Evolutionary conservation across 2,797 vertebrate species (phyloP).

Genomic region (Centropyge bicolor): DNA sequence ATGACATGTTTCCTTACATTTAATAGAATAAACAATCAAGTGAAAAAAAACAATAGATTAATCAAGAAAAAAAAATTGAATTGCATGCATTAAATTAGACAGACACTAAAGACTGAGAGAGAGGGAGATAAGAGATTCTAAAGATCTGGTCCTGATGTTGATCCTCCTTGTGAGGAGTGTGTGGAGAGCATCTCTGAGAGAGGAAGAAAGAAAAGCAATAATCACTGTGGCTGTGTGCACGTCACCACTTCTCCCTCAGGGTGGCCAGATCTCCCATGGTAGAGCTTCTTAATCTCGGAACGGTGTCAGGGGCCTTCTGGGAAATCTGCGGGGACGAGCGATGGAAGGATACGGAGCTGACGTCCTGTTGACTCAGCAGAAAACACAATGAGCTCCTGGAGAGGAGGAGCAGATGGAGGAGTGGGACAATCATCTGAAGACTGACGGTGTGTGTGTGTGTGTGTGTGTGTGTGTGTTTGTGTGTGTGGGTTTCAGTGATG

Average conservation of each 20-base stretch:
- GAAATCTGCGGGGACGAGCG: constrained; percentile 66
- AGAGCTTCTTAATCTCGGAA: constrained; percentile 49
- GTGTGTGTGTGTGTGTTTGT: constrained; percentile 19
- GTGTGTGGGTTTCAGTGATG: constrained; percentile 9
- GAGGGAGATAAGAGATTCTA: not conserved
- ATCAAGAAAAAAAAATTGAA: no score
- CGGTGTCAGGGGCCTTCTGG: constrained; percentile 64
- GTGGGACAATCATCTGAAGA: constrained; percentile 20
- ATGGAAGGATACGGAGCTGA: constrained; percentile 14
- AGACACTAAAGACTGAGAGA: no score
- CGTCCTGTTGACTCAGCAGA: constrained; percentile 59
- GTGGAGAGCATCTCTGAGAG: not conserved
- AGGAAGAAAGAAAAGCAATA: constrained; percentile 17
- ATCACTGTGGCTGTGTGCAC: not conserved
- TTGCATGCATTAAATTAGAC: no score
- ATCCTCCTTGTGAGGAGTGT: not conserved
- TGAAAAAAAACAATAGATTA: no score
- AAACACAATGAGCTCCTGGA: constrained; percentile 51
- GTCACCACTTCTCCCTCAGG: not conserved
- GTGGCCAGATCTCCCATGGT: not conserved
- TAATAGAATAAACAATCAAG: no score
- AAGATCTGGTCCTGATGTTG: not conserved
- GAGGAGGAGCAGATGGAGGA: constrained; percentile 56
- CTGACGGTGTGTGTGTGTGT: constrained; percentile 12
- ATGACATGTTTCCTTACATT: no score